Percentiles rank a stretch among this genome's conserved stretches.
phyloP scores from a whole-genome alignment of 2,888 invertebrate genomes.

The Thysanoteuthis rhombus region DNA sequence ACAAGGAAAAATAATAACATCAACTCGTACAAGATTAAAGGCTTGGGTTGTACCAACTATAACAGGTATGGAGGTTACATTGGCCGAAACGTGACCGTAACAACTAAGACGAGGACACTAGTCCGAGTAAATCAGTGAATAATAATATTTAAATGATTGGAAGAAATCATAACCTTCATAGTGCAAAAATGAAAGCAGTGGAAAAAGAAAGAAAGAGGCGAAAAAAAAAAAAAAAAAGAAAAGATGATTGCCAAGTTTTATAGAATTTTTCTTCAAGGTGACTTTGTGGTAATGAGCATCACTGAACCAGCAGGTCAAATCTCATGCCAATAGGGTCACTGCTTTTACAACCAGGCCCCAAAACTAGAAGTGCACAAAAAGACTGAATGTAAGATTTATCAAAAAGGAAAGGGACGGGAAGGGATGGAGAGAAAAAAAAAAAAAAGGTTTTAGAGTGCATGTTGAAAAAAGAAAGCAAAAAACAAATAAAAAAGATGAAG shows the following conservation, averaged over 20 bases:
- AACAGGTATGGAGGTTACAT: no score
- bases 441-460: not conserved
- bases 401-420: no score
- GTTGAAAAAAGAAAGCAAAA: not conserved
- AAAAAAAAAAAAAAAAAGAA: not conserved
- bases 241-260: not conserved
- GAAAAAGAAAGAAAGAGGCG: not conserved
- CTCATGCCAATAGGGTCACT: not conserved
- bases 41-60: no score
- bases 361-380: not conserved
- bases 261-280: not conserved
- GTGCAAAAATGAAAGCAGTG: not conserved
- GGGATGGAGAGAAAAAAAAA: no score
- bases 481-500: not conserved
- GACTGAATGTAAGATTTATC: not conserved
- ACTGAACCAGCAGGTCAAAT: not conserved
- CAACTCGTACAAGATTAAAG: no score
- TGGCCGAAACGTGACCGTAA: no score
- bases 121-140: no score
- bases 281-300: slow-evolving; percentile 12
- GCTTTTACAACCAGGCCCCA: not conserved
- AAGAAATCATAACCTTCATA: not conserved
- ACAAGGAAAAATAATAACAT: no score
- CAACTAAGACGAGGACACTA: no score
- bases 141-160: no score